Evolutionary conservation across 2,888 invertebrate genomes (phyloP).

Genomic region (Hemistola chrysoprasaria): DNA sequence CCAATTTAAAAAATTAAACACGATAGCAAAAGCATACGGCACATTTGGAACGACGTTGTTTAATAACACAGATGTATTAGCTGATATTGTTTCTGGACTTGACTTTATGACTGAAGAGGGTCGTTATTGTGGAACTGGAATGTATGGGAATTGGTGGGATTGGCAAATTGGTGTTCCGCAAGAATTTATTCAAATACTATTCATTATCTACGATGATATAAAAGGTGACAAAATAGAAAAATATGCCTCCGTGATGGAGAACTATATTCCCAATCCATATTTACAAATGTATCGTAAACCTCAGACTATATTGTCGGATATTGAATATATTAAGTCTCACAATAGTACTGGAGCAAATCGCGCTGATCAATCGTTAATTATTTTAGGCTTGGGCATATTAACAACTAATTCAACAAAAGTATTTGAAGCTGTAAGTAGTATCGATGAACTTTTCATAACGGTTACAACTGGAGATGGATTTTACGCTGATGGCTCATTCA

Average conservation of each 20-base stretch:
- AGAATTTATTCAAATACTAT: background rate
- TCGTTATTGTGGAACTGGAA: background rate
- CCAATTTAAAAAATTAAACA: background rate
- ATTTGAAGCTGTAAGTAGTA: background rate
- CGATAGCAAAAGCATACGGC: background rate
- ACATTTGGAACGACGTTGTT: background rate
- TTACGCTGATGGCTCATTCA: background rate
- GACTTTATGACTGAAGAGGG: background rate
- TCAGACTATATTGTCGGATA: background rate
- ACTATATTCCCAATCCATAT: background rate
- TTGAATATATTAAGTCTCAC: background rate
- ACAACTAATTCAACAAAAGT: background rate
- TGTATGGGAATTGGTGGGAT: background rate
- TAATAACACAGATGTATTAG: background rate
- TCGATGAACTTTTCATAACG: background rate
- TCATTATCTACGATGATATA: background rate
- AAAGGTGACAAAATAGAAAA: background rate
- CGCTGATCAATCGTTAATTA: background rate
- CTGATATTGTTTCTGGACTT: background rate
- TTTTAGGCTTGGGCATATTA: background rate
- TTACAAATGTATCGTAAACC: background rate
- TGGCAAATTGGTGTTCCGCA: background rate
- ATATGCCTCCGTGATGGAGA: background rate
- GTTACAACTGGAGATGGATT: background rate
- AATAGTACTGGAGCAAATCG: background rate